phyloP scores from a whole-genome alignment of 2,113 vertebrate genomes.

The Lagopus muta region DNA sequence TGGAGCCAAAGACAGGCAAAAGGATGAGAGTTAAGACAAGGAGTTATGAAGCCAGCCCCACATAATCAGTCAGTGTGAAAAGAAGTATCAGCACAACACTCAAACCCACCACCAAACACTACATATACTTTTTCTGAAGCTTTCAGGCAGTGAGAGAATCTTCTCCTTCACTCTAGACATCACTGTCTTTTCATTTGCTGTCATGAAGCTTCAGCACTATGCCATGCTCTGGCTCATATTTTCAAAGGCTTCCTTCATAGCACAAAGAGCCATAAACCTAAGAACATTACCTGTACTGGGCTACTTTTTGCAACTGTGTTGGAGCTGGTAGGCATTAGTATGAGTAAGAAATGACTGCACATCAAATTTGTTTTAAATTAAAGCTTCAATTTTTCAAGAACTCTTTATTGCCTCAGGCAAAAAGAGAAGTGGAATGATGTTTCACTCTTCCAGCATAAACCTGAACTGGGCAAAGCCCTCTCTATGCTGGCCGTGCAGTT shows the following conservation, averaged over 20 bases:
- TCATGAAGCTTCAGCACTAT: not conserved
- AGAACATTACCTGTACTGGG: not conserved
- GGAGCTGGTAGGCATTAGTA: not conserved
- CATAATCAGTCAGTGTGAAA: not conserved
- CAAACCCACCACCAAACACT: not conserved
- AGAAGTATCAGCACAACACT: not conserved
- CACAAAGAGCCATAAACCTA: not conserved
- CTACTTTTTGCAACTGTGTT: not conserved
- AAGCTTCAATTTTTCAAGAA: conserved; percentile 25
- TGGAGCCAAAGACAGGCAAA: not conserved
- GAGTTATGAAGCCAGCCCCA: not conserved
- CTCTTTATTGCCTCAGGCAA: conserved; percentile 29
- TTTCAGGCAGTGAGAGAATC: not conserved
- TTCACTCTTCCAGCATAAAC: conserved; percentile 52
- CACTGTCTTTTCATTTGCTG: not conserved
- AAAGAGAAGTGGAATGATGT: not conserved
- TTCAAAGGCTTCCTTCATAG: not conserved
- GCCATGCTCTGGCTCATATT: not conserved
- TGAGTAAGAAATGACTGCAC: not conserved
- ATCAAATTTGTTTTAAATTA: conserved; percentile 58
- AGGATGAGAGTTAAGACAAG: not conserved
- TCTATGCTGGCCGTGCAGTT: rapidly evolving
- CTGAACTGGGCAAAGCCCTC: not conserved
- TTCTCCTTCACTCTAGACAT: not conserved
- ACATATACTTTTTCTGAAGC: not conserved